Percentiles rank a stretch among this genome's conserved stretches.
These are phyloP conservation scores for Drosophila neoperkinsi DNA, from an alignment of 2,888 invertebrate species.

Conservation along the genomic window DNA sequence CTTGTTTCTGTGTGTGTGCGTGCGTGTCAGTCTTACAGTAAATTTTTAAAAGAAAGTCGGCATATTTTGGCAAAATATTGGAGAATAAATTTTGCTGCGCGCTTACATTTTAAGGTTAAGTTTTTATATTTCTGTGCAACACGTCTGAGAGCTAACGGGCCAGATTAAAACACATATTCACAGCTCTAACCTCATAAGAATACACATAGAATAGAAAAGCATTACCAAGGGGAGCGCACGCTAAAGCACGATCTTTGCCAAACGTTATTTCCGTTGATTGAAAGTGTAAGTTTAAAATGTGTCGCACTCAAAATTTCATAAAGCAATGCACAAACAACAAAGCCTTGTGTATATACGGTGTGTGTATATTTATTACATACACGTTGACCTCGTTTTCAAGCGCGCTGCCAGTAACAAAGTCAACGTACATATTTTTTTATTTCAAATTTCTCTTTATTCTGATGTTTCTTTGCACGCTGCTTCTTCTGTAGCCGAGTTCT, in stretches of 20 bases:
- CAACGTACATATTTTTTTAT: conserved; percentile 43
- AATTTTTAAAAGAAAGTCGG: conserved; percentile 30
- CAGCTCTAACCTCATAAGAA: conserved; percentile 32
- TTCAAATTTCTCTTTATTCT: conserved; percentile 71
- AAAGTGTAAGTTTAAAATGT: conserved; percentile 75
- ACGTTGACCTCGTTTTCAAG: conserved; percentile 71
- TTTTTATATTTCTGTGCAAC: not conserved
- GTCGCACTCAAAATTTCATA: conserved; percentile 1
- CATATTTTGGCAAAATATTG: conserved; percentile 8
- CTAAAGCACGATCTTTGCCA: conserved; percentile 49
- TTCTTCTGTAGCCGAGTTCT: conserved; percentile 47
- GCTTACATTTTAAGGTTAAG: not conserved
- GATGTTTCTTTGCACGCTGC: conserved; percentile 51
- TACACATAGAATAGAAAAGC: conserved; percentile 9
- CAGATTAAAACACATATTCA: conserved; percentile 3
- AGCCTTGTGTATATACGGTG: conserved; percentile 11
- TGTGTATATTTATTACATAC: conserved; percentile 43
- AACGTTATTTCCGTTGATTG: conserved; percentile 57
- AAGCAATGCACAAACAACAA: conserved; percentile 17
- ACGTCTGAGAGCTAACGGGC: not conserved
- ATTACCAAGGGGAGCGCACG: conserved; percentile 31
- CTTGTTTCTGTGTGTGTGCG: conserved; percentile 59
- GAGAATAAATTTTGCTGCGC: not conserved
- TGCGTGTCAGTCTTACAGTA: conserved; percentile 71
- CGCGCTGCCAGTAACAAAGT: conserved; percentile 54